Conservation (phyloP, 2,797 vertebrate genomes). For the Brachyrhaphis roseni region DNA sequence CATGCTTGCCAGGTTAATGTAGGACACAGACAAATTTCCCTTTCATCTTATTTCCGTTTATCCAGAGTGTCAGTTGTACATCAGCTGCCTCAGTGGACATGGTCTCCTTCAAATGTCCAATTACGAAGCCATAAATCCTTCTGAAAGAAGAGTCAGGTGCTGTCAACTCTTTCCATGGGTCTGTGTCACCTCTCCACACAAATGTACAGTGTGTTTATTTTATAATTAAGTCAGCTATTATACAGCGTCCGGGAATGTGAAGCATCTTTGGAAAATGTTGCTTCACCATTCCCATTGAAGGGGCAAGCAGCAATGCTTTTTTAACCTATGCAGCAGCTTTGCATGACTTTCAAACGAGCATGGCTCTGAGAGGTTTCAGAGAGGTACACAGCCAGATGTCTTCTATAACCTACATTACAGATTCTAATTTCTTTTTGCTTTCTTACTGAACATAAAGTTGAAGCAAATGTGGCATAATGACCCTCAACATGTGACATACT, state of each 20-base stretch:
- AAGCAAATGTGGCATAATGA: background rate
- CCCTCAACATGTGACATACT: background rate
- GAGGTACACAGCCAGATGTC: background rate
- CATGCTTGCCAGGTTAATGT: constrained; percentile 4
- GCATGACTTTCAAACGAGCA: background rate
- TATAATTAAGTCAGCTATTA: constrained; percentile 43
- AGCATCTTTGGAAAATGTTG: background rate
- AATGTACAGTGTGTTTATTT: constrained; percentile 43
- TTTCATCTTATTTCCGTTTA: constrained; percentile 50
- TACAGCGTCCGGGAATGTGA: constrained; percentile 11
- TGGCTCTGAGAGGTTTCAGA: background rate
- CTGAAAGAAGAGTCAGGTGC: constrained; percentile 67
- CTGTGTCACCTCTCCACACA: constrained; percentile 46
- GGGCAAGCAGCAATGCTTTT: background rate
- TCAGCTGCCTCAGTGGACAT: constrained; percentile 53
- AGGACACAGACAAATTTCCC: constrained; percentile 30
- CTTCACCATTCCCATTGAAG: background rate
- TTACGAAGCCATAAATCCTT: constrained; percentile 67
- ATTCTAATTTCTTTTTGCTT: background rate
- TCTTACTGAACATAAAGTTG: background rate
- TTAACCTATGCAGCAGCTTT: constrained; percentile 10
- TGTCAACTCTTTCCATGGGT: constrained; percentile 48
- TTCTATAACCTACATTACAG: background rate
- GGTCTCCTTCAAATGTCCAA: constrained; percentile 57
- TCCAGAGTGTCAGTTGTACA: constrained; percentile 56